Conservation (phyloP, 2,797 vertebrate genomes). For the Poecile montanus region DNA sequence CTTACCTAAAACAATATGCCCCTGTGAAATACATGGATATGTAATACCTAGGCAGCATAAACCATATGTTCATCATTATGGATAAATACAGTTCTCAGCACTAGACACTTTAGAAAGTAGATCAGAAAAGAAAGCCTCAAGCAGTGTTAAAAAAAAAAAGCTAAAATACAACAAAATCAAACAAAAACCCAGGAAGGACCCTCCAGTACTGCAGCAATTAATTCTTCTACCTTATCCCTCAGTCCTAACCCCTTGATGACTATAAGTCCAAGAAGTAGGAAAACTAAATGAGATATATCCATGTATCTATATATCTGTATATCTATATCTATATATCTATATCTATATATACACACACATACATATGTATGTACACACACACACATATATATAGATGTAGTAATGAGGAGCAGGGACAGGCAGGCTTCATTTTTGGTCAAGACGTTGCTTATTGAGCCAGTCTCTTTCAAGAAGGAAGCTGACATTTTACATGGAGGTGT, state of each 20-base stretch:
- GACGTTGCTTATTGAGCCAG: background rate
- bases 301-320: too few species aligned
- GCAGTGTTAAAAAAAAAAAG: background rate
- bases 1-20: conserved; percentile 20
- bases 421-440: background rate
- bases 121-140: background rate
- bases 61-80: conserved; percentile 45
- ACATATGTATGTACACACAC: background rate
- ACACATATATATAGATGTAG: too few species aligned
- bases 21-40: conserved; percentile 18
- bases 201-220: conserved; percentile 8
- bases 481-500: background rate
- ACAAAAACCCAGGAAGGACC: background rate
- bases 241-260: background rate
- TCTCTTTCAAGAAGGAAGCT: background rate
- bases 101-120: conserved; percentile 8
- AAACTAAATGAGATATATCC: background rate
- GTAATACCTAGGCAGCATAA: conserved; percentile 13
- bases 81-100: conserved; percentile 38
- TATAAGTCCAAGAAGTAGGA: background rate
- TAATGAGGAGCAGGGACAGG: background rate
- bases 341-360: too few species aligned
- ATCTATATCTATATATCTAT: too few species aligned
- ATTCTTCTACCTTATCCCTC: background rate
- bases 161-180: background rate